Conservation (phyloP, 2,113 vertebrate species). For the Sardina pilchardus region DNA sequence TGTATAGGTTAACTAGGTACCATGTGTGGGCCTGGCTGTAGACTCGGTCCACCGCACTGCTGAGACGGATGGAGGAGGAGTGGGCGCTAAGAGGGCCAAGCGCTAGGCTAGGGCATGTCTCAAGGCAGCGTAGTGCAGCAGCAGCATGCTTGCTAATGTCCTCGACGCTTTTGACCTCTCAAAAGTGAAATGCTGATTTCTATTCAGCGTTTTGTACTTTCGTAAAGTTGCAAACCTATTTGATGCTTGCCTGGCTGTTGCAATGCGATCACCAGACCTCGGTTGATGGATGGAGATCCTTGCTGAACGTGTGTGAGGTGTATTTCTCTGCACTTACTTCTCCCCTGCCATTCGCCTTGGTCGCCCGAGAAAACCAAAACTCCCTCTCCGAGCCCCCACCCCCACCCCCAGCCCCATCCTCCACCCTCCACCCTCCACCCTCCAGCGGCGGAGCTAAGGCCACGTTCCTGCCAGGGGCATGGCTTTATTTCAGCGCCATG, state of each 20-base stretch:
- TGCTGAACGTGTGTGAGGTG: background rate
- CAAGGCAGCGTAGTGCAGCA: background rate
- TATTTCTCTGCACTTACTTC: background rate
- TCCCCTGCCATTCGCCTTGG: background rate
- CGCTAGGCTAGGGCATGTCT: background rate
- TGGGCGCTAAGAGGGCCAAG: conserved; percentile 9
- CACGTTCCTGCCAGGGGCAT: background rate
- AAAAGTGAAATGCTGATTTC: background rate
- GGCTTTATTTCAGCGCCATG: background rate
- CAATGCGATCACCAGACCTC: background rate
- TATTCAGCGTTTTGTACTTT: background rate
- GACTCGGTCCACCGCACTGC: conserved; percentile 19
- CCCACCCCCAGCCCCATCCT: too few species aligned
- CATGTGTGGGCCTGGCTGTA: background rate
- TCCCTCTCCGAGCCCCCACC: background rate
- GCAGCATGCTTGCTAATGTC: background rate
- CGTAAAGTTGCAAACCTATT: background rate
- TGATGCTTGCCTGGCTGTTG: background rate
- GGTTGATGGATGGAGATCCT: background rate
- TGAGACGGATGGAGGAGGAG: conserved; percentile 3
- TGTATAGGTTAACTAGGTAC: too few species aligned
- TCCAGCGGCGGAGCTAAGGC: background rate
- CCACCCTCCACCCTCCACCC: background rate
- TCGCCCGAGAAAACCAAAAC: background rate
- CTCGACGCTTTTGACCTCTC: too few species aligned